A percentile compares a stretch with the other conserved stretches of the same genome.
These are phyloP conservation scores for Marisa cornuarietis DNA, from an alignment of 1,140 invertebrate species.

Conservation along the genomic window DNA sequence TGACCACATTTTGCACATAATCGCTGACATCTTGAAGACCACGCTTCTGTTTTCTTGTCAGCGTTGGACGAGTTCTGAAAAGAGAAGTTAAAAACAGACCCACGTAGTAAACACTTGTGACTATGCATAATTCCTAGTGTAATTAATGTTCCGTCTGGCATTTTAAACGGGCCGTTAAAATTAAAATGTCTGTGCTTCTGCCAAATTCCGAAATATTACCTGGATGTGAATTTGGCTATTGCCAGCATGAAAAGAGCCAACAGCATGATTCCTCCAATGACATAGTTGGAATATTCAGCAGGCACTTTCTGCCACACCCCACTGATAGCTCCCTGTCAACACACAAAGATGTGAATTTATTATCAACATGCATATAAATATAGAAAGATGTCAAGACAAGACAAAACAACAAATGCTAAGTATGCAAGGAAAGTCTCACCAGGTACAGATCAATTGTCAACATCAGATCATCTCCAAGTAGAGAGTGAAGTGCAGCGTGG, in stretches of 20 bases:
- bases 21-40: slow-evolving; percentile 66
- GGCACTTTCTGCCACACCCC: slow-evolving; percentile 62
- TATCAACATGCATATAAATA: not conserved
- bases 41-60: slow-evolving; percentile 67
- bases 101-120: not conserved
- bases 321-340: slow-evolving; percentile 62
- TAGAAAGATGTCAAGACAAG: not conserved
- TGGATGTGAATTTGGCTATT: slow-evolving; percentile 64
- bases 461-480: slow-evolving; percentile 60
- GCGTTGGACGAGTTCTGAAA: slow-evolving; percentile 62
- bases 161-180: not conserved
- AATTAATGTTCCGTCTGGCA: not conserved
- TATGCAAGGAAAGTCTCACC: slow-evolving; percentile 42
- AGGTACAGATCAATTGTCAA: slow-evolving; percentile 60
- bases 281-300: slow-evolving; percentile 59
- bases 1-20: slow-evolving; percentile 67
- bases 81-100: not conserved
- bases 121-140: not conserved
- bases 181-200: not conserved
- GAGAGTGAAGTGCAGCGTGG: slow-evolving; percentile 52
- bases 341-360: not conserved
- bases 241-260: slow-evolving; percentile 63
- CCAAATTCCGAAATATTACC: slow-evolving; percentile 35
- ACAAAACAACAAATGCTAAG: not conserved
- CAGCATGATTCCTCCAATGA: slow-evolving; percentile 56